Evolutionary conservation across 2,888 invertebrate species (phyloP), one percentile per base, ranked within the genome.

Genomic region (Polydrusus cervinus): DNA sequence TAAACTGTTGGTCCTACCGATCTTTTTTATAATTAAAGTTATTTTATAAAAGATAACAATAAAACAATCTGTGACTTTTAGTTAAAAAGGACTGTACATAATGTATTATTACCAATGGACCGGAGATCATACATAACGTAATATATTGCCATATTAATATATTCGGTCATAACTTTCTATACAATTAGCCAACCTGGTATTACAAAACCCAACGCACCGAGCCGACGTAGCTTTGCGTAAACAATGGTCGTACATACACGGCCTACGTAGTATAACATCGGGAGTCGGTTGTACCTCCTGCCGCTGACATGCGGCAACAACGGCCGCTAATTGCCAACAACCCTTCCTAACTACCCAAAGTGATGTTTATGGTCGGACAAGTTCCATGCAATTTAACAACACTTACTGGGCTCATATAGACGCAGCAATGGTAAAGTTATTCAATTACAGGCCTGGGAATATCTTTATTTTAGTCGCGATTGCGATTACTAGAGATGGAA

Each of bases 281-380:
- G 80, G 81, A 83, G 82, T 82, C 79, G 80, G 81, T 80, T 82
- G 82, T 83, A 82, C 81, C 82, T 82, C 81, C 83, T 83, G 83
- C 80, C 81, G 79, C 79, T 81, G 82, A 83, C 83, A 83, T 80
- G 79, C 79, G 78, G 81, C 65, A 70, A 81, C 72, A 71, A 64
- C 74, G 68, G 71, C 71, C 79, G 79, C 82, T 82, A 82, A 83
- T 82, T 82, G 80, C 81, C 78, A 78, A 77, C 81, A 80, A 80
- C 78, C 81, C 80, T 77, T 78, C 79, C 80, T 78, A 81, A 81
- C 82, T 81, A 80, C 80, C 81, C 81, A 75, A 79, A 82, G 79
- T 82, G 79, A 76, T 80, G 81, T 81, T 80, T 79, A 79, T 80
- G 77, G 80, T 78, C 78, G 71, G 77, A 71, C 75, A 73, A 76